Percentiles rank a stretch among this genome's conserved stretches.
These are phyloP conservation scores for Iguana delicatissima DNA, from an alignment of 2,797 vertebrate species.

Conservation along the genomic window DNA sequence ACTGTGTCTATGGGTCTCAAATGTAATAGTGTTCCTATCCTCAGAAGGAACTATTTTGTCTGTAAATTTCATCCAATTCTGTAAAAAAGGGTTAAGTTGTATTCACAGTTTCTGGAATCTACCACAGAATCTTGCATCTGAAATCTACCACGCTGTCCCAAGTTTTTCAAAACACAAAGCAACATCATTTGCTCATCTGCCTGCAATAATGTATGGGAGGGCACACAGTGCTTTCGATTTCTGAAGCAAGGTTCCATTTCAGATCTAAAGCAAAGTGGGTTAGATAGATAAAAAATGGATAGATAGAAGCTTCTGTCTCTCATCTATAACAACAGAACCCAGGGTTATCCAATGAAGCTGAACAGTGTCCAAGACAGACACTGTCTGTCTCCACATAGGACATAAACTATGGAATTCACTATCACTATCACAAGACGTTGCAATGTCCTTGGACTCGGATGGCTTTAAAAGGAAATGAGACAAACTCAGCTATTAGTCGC, in stretches of 20 bases:
- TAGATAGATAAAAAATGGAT: not conserved
- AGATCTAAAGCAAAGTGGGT: not conserved
- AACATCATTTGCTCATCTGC: not conserved
- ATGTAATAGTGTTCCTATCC: not conserved
- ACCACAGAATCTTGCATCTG: not conserved
- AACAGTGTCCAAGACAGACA: not conserved
- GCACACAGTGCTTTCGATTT: not conserved
- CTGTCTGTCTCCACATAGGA: too few relatives aligned
- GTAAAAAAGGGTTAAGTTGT: not conserved
- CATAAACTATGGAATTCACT: not conserved
- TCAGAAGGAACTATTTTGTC: not conserved
- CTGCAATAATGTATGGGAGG: not conserved
- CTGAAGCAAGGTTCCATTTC: not conserved
- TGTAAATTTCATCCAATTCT: not conserved
- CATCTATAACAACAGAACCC: not conserved
- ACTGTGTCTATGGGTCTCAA: not conserved
- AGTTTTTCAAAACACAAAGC: not conserved
- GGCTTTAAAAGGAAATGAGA: not conserved
- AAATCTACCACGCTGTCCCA: not conserved
- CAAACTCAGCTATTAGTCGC: not conserved
- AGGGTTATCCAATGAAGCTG: not conserved
- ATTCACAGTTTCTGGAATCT: not conserved
- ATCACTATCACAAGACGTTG: not conserved
- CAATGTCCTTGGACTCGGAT: not conserved
- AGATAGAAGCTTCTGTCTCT: not conserved